phyloP scores from a whole-genome alignment of 2,113 vertebrate genomes.

The Nibea albiflora region DNA sequence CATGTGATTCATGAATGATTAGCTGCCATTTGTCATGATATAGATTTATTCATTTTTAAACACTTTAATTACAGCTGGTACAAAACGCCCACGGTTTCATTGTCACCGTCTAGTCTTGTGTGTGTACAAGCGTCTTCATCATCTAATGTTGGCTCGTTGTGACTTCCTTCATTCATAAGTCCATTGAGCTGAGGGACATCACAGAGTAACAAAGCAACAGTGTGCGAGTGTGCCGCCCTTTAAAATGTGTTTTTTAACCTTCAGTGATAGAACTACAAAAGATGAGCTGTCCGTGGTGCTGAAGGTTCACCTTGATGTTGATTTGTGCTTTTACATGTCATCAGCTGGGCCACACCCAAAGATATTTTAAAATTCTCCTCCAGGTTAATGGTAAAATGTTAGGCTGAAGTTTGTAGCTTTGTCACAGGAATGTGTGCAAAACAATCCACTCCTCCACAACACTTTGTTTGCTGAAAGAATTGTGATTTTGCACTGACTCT shows the following conservation, averaged over 20 bases:
- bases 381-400: neutral
- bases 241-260: neutral
- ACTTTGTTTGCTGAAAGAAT: no score
- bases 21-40: neutral
- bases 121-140: neutral
- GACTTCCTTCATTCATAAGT: neutral
- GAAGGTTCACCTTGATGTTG: neutral
- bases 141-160: neutral
- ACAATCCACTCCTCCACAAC: no score
- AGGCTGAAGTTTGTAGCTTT: neutral
- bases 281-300: slow-evolving; percentile 40
- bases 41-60: neutral
- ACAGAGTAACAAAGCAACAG: neutral
- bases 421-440: neutral
- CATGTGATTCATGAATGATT: no score
- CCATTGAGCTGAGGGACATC: neutral
- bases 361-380: neutral
- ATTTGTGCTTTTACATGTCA: neutral
- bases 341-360: neutral
- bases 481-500: no score
- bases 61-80: neutral
- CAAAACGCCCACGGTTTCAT: neutral
- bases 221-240: neutral
- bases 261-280: neutral
- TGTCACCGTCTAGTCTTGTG: neutral